phyloP scores from a whole-genome alignment of 2,113 vertebrate genomes.

The Epinephelus fuscoguttatus region DNA sequence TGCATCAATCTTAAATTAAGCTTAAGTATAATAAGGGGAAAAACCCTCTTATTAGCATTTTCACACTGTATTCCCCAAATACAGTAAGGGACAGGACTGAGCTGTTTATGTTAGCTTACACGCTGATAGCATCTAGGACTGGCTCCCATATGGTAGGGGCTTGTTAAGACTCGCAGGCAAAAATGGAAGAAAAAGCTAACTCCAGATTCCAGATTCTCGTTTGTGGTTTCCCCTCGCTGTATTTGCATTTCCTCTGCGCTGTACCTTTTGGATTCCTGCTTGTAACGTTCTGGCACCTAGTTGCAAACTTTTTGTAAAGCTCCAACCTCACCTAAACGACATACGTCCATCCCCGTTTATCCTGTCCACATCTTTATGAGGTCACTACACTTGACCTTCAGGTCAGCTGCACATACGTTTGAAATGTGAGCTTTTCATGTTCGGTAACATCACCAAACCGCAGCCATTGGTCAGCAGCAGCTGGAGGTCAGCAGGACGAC shows the following conservation, averaged over 20 bases:
- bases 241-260: no score
- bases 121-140: background rate
- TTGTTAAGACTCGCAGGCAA: no score
- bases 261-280: no score
- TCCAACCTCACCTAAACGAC: no score
- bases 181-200: no score
- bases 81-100: background rate
- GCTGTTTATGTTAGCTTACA: background rate
- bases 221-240: no score
- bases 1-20: no score
- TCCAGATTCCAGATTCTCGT: no score
- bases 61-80: background rate
- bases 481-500: slow-evolving; percentile 45
- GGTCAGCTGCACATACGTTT: background rate
- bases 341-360: background rate
- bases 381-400: slow-evolving; percentile 11
- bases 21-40: background rate
- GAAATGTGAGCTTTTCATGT: slow-evolving; percentile 6
- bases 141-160: no score
- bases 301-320: no score
- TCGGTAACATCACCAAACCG: slow-evolving; percentile 23
- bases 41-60: background rate
- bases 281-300: no score
- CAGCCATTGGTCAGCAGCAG: slow-evolving; percentile 37
- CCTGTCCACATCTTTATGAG: background rate